These are phyloP conservation scores for Scytalopus superciliaris DNA, from an alignment of 2,113 vertebrate species.

Conservation along the genomic window DNA sequence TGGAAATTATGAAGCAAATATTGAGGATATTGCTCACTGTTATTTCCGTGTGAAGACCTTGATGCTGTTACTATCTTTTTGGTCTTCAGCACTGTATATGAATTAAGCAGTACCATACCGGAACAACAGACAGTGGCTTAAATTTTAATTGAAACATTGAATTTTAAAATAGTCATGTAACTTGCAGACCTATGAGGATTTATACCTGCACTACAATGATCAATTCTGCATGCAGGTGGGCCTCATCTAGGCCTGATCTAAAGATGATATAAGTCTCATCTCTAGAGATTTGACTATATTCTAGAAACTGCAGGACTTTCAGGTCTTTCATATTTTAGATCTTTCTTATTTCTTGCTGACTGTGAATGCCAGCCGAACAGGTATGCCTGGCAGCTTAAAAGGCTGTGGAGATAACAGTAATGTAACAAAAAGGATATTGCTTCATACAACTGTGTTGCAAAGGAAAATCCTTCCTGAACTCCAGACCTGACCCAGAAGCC, in stretches of 20 bases:
- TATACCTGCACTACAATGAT: neutral
- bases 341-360: neutral
- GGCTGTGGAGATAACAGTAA: neutral
- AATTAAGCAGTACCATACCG: neutral
- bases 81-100: neutral
- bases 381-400: neutral
- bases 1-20: neutral
- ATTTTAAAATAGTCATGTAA: neutral
- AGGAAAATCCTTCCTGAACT: neutral
- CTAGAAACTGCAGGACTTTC: neutral
- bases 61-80: neutral
- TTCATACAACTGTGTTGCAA: neutral
- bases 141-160: neutral
- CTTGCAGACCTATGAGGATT: neutral
- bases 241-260: neutral
- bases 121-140: neutral
- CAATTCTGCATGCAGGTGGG: neutral
- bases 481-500: neutral
- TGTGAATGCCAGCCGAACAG: neutral
- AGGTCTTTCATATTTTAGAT: neutral
- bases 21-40: neutral
- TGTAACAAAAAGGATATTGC: neutral
- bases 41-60: neutral
- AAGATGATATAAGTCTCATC: fast-evolving
- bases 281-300: neutral